Percentiles rank a stretch among this genome's conserved stretches.
phyloP scores from a whole-genome alignment of 2,113 vertebrate species.

The Megaleporinus macrocephalus region DNA sequence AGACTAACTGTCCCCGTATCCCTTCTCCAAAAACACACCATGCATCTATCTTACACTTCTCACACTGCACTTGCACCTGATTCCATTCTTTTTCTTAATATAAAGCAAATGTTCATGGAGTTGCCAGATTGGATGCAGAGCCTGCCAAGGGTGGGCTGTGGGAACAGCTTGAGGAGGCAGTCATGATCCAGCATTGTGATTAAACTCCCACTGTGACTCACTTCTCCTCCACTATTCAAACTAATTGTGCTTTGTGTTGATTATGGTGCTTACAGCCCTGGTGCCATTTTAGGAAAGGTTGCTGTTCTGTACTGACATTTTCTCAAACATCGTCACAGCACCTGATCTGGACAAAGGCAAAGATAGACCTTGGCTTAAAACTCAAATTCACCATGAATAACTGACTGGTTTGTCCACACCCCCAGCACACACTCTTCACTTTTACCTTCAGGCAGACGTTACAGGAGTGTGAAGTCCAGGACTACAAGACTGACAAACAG shows the following conservation, averaged over 20 bases:
- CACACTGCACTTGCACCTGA: not conserved
- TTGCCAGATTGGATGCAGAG: conserved; percentile 44
- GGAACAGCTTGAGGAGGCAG: conserved; percentile 71
- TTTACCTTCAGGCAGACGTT: no score
- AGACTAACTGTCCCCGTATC: no score
- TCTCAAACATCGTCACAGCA: conserved; percentile 54
- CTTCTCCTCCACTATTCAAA: conserved; percentile 62
- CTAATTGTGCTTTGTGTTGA: conserved; percentile 70
- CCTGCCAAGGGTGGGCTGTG: conserved; percentile 35
- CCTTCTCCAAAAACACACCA: not conserved
- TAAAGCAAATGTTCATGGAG: conserved; percentile 13
- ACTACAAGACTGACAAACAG: no score
- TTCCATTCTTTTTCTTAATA: not conserved
- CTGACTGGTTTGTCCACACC: no score
- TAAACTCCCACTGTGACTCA: conserved; percentile 73
- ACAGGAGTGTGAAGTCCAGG: no score
- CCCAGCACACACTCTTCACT: no score
- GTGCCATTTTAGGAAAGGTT: conserved; percentile 51
- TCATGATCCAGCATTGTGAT: conserved; percentile 74
- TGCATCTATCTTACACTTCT: not conserved
- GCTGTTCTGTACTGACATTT: conserved; percentile 57
- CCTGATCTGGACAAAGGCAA: not conserved
- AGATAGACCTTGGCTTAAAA: not conserved
- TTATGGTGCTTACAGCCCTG: conserved; percentile 66
- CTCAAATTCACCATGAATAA: no score